Evolutionary conservation across 2,113 vertebrate species (phyloP).

Genomic region (Plecotus auritus): DNA sequence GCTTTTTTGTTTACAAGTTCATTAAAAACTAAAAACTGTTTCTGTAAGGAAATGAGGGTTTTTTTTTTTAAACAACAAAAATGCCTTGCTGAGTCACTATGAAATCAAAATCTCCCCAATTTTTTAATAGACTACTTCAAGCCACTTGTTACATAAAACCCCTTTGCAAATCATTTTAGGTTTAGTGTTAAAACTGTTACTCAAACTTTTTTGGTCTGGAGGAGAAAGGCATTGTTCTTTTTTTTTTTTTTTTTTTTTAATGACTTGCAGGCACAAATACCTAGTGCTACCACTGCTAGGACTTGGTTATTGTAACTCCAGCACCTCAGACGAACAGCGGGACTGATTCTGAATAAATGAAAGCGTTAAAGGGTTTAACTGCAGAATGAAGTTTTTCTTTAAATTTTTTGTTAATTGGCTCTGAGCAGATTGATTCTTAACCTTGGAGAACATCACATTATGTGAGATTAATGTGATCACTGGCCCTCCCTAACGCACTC

Average conservation of each 20-base stretch:
- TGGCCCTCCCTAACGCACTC: slow-evolving; percentile 60
- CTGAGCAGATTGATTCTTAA: slow-evolving; percentile 73
- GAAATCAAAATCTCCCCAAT: slow-evolving; percentile 79
- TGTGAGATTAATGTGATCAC: slow-evolving; percentile 73
- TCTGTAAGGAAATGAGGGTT: slow-evolving; percentile 84
- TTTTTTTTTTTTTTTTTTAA: slow-evolving; percentile 69
- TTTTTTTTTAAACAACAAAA: slow-evolving; percentile 76
- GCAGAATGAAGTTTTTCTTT: slow-evolving; percentile 77
- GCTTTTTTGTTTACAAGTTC: slow-evolving; percentile 90
- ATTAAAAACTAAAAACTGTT: slow-evolving; percentile 88
- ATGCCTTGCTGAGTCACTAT: slow-evolving; percentile 84
- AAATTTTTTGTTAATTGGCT: slow-evolving; percentile 81
- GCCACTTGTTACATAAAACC: slow-evolving; percentile 81
- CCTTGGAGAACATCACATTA: slow-evolving; percentile 66
- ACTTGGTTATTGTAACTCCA: slow-evolving; percentile 68
- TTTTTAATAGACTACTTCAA: slow-evolving; percentile 80
- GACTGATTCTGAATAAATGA: slow-evolving; percentile 77
- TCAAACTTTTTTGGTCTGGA: slow-evolving; percentile 78
- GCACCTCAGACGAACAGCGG: slow-evolving; percentile 68
- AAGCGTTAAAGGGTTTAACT: slow-evolving; percentile 82
- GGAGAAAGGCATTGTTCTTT: slow-evolving; percentile 77
- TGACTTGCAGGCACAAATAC: slow-evolving; percentile 76
- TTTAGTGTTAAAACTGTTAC: slow-evolving; percentile 80
- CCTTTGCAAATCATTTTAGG: slow-evolving; percentile 83
- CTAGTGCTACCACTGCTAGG: slow-evolving; percentile 78